A percentile compares a stretch with the other conserved stretches of the same genome.
Conservation (phyloP, 2,113 vertebrate genomes). For the Gymnogyps californianus region DNA sequence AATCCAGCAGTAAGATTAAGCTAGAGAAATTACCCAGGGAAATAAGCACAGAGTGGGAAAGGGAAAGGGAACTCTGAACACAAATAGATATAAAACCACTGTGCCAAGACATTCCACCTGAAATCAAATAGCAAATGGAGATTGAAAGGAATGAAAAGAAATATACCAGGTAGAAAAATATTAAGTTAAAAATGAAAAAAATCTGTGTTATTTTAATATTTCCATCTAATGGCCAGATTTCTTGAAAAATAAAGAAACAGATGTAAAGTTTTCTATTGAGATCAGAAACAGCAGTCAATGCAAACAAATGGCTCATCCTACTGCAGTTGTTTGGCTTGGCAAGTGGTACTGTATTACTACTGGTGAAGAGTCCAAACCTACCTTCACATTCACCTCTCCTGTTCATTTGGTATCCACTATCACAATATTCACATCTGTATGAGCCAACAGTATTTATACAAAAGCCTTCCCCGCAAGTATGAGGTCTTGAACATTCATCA, state of each 20-base stretch:
- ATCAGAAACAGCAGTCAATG: neutral
- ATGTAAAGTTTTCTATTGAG: neutral
- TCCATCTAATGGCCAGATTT: neutral
- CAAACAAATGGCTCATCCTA: neutral
- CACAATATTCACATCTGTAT: constrained; percentile 80
- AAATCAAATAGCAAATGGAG: neutral
- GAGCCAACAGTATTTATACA: constrained; percentile 81
- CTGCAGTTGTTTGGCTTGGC: neutral
- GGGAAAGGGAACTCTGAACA: neutral
- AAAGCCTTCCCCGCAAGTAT: constrained; percentile 75
- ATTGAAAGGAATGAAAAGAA: neutral
- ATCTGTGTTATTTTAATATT: neutral
- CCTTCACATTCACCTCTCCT: constrained; percentile 77
- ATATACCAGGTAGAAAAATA: neutral
- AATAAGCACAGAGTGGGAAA: neutral
- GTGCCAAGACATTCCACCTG: neutral
- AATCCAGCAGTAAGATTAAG: neutral
- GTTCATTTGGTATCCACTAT: constrained; percentile 77
- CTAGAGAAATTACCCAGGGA: neutral
- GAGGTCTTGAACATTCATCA: constrained; percentile 78
- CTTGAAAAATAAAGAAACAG: neutral
- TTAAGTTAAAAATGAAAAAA: neutral
- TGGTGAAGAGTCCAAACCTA: constrained; percentile 29
- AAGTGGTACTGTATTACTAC: neutral
- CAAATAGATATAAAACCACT: neutral